Base-by-base conservation (phyloP, 2,888 invertebrate species). In the Eristalis intricaria region DNA sequence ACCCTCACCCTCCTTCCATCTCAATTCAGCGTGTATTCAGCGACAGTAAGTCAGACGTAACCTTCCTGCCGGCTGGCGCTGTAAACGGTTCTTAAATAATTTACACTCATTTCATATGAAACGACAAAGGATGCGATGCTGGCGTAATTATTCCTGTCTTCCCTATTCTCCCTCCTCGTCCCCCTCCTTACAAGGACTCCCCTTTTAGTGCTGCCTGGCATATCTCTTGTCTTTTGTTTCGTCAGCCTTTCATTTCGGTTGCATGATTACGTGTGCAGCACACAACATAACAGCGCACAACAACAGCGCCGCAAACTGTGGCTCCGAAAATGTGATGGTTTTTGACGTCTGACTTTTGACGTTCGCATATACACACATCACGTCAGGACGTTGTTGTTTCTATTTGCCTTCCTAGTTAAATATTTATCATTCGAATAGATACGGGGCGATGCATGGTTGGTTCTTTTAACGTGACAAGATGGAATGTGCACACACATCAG, bases 41-140 rank as follows among this genome's bases (percentile, higher is more conserved):
- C 70, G 66, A 58, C 11, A 61, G 35, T 69, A 22, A 74, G 80
- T 69, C 73, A 50, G 69, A 50, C 22, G 35, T 22, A 64, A 19
- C 68, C 50, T 64, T 58, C 13, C 50, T 19, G 60, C 61, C 60
- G 71, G 38, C 64, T 71, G 81, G 76, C 81, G 81, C 68, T 85
- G 77, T 82, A 82, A 86, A 82, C 78, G 69, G 32, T 78, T 86
- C 81, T 82, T 82, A 82, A 86, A 86, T 86, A 86, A 81, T 85
- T 81, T 69, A 85, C 60, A 73, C 70, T 78, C 77, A 78, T 86
- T 78, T 78, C 26, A 32, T 82, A 76, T 81, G 58, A 19, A 61
- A 32, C 22, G 23, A 10, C 60, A 50, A 43, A 13, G 32, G 50
- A 40, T 10, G 76, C 22, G 68, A 61, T 66, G 66, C 10, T 15